A percentile compares a stretch with the other conserved stretches of the same genome.
Conservation (phyloP, 2,113 vertebrate species). For the Phrynosoma blainvillii region DNA sequence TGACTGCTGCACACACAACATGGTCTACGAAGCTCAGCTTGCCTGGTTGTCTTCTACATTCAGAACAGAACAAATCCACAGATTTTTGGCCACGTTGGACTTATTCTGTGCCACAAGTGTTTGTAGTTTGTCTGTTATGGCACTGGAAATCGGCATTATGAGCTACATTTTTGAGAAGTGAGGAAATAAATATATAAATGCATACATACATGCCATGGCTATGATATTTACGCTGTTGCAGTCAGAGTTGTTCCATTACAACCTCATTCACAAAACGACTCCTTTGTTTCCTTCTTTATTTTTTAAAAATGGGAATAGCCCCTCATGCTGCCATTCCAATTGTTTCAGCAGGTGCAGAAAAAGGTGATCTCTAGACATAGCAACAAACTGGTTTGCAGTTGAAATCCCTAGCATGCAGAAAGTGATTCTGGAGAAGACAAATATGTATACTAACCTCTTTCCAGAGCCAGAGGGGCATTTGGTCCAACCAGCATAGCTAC, state of each 20-base stretch:
- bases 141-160: too few relatives aligned
- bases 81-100: not conserved
- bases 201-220: not conserved
- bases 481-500: constrained; percentile 82
- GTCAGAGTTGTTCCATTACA: not conserved
- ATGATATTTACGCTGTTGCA: not conserved
- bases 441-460: constrained; percentile 71
- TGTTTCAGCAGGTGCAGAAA: not conserved
- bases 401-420: not conserved
- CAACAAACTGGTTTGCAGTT: not conserved
- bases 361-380: not conserved
- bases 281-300: not conserved
- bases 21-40: not conserved
- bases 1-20: not conserved
- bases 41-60: not conserved
- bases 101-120: not conserved
- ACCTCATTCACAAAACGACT: not conserved
- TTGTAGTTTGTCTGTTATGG: not conserved
- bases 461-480: constrained; percentile 75
- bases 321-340: not conserved
- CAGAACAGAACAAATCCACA: not conserved
- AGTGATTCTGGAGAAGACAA: not conserved
- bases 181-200: too few relatives aligned
- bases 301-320: too few relatives aligned
- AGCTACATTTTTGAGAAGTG: too few relatives aligned